A percentile compares a stretch with the other conserved stretches of the same genome.
These are phyloP conservation scores for Strix uralensis DNA, from an alignment of 2,113 vertebrate genomes.

Conservation along the genomic window DNA sequence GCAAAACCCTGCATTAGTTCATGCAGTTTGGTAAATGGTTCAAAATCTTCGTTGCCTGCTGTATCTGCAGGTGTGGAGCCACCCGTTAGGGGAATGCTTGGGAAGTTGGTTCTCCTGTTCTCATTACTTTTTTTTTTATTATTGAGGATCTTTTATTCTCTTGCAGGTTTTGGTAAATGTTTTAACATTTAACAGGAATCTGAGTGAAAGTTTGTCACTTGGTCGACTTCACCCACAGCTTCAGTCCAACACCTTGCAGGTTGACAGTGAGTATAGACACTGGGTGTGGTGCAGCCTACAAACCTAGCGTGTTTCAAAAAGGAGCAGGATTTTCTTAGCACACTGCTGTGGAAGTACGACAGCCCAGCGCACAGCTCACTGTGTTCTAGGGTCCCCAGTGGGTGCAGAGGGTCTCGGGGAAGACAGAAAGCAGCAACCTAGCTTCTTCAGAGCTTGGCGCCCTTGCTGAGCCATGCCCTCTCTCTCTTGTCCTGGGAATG, in stretches of 20 bases:
- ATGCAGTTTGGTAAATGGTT: background rate
- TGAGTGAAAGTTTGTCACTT: slow-evolving; percentile 90
- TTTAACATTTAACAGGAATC: slow-evolving; percentile 88
- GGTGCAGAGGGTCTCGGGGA: background rate
- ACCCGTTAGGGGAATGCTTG: background rate
- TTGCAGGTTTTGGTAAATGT: slow-evolving; percentile 93
- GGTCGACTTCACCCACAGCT: slow-evolving; percentile 92
- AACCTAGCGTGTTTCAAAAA: background rate
- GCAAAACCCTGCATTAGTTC: background rate
- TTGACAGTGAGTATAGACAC: slow-evolving; percentile 87
- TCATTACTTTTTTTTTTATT: background rate
- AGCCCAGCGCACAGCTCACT: background rate
- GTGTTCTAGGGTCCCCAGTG: background rate
- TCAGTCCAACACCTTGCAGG: slow-evolving; percentile 83
- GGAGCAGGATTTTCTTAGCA: background rate
- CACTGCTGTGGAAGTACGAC: background rate
- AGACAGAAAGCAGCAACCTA: background rate
- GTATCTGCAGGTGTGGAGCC: background rate
- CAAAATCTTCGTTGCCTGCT: background rate
- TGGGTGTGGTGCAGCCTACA: background rate
- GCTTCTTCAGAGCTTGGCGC: background rate
- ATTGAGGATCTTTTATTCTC: background rate
- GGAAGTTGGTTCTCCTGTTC: background rate
- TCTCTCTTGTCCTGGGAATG: background rate
- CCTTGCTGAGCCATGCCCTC: background rate